Percentiles rank a stretch among this genome's conserved stretches.
Evolutionary conservation across 2,113 vertebrate species (phyloP).

Genomic region (Cavia porcellus): DNA sequence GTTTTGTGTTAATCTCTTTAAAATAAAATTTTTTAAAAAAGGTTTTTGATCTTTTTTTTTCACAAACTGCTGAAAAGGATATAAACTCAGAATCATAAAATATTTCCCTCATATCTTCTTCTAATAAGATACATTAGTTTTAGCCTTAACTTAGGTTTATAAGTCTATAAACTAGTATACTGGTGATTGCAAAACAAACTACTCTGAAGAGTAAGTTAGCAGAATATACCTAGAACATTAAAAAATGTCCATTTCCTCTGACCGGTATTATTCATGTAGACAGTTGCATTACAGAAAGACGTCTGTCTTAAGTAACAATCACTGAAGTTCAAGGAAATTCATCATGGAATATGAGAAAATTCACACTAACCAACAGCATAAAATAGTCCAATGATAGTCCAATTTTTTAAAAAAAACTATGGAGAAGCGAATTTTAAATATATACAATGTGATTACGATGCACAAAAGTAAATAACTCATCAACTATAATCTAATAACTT

Average conservation of each 20-base stretch:
- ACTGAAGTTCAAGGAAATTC: background rate
- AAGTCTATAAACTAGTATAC: background rate
- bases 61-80: background rate
- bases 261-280: background rate
- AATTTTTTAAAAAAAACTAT: background rate
- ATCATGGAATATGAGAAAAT: background rate
- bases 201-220: background rate
- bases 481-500: slow-evolving; percentile 2
- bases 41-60: background rate
- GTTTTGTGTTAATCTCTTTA: too few relatives aligned
- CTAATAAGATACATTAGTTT: background rate
- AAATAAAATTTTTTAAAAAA: background rate
- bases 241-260: background rate
- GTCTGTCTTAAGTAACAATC: background rate
- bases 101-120: background rate
- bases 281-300: background rate
- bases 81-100: background rate
- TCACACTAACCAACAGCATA: background rate
- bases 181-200: background rate
- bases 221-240: background rate
- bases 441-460: background rate
- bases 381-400: background rate
- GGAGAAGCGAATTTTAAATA: slow-evolving; percentile 32
- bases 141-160: background rate
- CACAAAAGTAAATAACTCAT: background rate